Percentiles rank a stretch among this genome's conserved stretches.
These are phyloP conservation scores for Leptodirus hochenwartii DNA, from an alignment of 2,888 invertebrate species.

Conservation along the genomic window DNA sequence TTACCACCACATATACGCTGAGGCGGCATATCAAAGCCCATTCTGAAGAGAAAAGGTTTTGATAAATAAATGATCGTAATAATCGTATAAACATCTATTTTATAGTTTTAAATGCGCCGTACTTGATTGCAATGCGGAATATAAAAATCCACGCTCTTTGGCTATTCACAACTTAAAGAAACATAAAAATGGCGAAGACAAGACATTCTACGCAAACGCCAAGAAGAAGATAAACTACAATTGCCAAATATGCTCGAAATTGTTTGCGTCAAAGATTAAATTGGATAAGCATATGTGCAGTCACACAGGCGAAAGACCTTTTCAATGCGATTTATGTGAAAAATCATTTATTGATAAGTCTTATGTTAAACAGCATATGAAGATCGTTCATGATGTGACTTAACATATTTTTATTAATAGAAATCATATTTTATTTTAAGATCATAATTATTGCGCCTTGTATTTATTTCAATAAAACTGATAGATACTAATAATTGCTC, in stretches of 20 bases:
- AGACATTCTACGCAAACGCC: too few relatives aligned
- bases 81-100: too few relatives aligned
- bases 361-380: conserved; percentile 33
- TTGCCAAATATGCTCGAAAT: conserved; percentile 20
- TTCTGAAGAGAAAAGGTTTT: conserved; percentile 18
- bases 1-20: conserved; percentile 20
- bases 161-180: conserved; percentile 33
- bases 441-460: too few relatives aligned
- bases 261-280: conserved; percentile 20
- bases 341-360: conserved; percentile 30
- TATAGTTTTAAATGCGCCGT: conserved; percentile 7
- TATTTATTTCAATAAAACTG: too few relatives aligned
- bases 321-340: conserved; percentile 19
- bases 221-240: conserved; percentile 29
- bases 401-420: too few relatives aligned
- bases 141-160: conserved; percentile 31
- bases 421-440: too few relatives aligned
- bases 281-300: conserved; percentile 21
- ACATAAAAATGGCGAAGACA: conserved; percentile 26
- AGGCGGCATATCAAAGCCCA: conserved; percentile 21
- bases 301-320: conserved; percentile 20
- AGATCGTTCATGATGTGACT: conserved; percentile 32
- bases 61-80: too few relatives aligned
- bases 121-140: conserved; percentile 30
- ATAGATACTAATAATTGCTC: too few relatives aligned